Evolutionary conservation across 2,888 invertebrate species (phyloP).

Genomic region (Microctonus aethiopoides): DNA sequence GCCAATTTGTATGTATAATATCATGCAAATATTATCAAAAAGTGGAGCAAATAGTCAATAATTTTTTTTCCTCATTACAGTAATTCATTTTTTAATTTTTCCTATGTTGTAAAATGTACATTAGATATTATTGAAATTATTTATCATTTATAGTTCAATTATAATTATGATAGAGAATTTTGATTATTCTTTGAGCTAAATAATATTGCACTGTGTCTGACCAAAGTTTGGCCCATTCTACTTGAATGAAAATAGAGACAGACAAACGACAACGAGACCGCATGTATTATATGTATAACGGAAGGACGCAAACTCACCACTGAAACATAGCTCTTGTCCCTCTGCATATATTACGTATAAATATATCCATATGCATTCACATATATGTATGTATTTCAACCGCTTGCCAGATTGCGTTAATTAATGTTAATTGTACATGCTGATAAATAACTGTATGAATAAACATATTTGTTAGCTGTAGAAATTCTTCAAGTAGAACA

Average conservation of each 20-base stretch:
- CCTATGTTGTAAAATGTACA: too few relatives aligned
- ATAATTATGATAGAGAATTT: too few relatives aligned
- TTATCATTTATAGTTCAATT: too few relatives aligned
- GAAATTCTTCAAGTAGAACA: constrained; percentile 29
- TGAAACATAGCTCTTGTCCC: constrained; percentile 13
- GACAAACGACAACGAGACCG: background rate
- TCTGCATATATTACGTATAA: background rate
- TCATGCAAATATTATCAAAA: too few relatives aligned
- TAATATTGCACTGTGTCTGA: constrained; percentile 18
- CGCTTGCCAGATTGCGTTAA: constrained; percentile 59
- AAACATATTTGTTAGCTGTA: constrained; percentile 54
- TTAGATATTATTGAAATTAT: too few relatives aligned
- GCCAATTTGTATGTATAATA: background rate
- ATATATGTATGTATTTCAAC: constrained; percentile 34
- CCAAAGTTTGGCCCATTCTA: constrained; percentile 13
- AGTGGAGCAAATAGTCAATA: too few relatives aligned
- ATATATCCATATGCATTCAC: constrained; percentile 7
- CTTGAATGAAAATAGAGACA: background rate
- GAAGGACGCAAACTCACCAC: constrained; percentile 25
- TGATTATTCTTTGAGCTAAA: too few relatives aligned
- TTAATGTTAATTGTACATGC: constrained; percentile 64
- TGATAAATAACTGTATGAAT: constrained; percentile 63
- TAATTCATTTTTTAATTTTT: too few relatives aligned
- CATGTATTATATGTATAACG: background rate
- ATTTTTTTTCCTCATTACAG: too few relatives aligned